Evolutionary conservation across 37 sponge, comb jelly and placozoan species (phyloP).

Genomic region (Mnemiopsis leidyi): DNA sequence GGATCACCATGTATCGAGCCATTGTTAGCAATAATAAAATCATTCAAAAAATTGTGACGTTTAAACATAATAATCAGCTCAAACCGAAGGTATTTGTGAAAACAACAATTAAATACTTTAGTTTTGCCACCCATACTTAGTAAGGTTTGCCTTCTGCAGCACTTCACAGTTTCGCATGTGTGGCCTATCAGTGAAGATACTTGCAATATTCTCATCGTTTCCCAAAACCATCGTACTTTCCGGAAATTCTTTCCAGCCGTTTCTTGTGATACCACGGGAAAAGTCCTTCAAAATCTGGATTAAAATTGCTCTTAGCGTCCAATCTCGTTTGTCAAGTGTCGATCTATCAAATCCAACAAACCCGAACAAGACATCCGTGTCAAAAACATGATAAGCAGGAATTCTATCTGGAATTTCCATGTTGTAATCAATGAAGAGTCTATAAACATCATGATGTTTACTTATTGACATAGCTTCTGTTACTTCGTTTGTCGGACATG

Average conservation of each 20-base stretch:
- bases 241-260: not conserved
- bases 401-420: not conserved
- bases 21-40: too few relatives aligned
- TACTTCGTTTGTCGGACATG: constrained; percentile 16
- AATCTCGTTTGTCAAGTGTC: too few relatives aligned
- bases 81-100: not conserved
- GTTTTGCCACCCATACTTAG: not conserved
- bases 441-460: not conserved
- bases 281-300: too few relatives aligned
- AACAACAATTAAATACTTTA: not conserved
- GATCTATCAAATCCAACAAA: too few relatives aligned
- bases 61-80: too few relatives aligned
- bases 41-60: too few relatives aligned
- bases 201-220: too few relatives aligned
- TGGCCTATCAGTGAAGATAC: too few relatives aligned
- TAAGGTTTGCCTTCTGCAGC: not conserved
- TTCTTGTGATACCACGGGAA: not conserved
- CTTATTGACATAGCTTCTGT: not conserved
- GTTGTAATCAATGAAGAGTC: not conserved
- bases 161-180: too few relatives aligned
- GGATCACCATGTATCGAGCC: too few relatives aligned
- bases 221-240: not conserved
- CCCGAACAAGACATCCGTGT: not conserved
- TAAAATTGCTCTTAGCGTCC: too few relatives aligned
- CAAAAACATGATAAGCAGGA: not conserved